phyloP scores from a whole-genome alignment of 1,140 invertebrate species.

The Zaprionus tsacasi region DNA sequence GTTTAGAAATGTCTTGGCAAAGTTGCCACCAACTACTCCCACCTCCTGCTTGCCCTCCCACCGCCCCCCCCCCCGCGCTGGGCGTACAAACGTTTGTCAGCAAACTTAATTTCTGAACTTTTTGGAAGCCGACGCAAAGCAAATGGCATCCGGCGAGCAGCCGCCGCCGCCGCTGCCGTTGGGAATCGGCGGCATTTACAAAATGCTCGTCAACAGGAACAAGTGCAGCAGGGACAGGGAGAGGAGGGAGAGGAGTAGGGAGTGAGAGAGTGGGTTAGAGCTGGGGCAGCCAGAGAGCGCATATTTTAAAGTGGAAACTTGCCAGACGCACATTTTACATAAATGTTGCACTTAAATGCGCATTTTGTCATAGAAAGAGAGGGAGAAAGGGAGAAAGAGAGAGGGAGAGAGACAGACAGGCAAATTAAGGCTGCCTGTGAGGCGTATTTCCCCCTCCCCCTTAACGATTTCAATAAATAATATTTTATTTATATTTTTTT shows the following conservation, averaged over 20 bases:
- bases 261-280: background rate
- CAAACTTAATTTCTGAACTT: slow-evolving; percentile 83
- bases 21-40: slow-evolving; percentile 33
- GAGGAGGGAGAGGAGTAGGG: background rate
- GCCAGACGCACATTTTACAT: slow-evolving; percentile 81
- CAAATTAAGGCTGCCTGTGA: slow-evolving; percentile 63
- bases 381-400: background rate
- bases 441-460: slow-evolving; percentile 50
- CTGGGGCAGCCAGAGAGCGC: slow-evolving; percentile 28
- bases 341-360: slow-evolving; percentile 81
- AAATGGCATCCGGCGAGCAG: slow-evolving; percentile 55
- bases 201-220: slow-evolving; percentile 67
- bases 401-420: slow-evolving; percentile 8
- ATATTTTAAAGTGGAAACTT: slow-evolving; percentile 79
- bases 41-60: background rate
- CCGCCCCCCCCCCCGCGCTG: background rate
- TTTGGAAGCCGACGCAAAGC: slow-evolving; percentile 56
- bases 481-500: slow-evolving; percentile 58
- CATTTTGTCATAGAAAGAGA: slow-evolving; percentile 70
- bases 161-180: background rate
- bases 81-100: slow-evolving; percentile 76
- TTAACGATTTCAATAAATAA: slow-evolving; percentile 82
- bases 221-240: background rate
- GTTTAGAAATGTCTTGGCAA: slow-evolving; percentile 78
- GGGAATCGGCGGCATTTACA: slow-evolving; percentile 58